These are phyloP conservation scores for Morone chrysops DNA, from an alignment of 2,113 vertebrate genomes.

Conservation along the genomic window DNA sequence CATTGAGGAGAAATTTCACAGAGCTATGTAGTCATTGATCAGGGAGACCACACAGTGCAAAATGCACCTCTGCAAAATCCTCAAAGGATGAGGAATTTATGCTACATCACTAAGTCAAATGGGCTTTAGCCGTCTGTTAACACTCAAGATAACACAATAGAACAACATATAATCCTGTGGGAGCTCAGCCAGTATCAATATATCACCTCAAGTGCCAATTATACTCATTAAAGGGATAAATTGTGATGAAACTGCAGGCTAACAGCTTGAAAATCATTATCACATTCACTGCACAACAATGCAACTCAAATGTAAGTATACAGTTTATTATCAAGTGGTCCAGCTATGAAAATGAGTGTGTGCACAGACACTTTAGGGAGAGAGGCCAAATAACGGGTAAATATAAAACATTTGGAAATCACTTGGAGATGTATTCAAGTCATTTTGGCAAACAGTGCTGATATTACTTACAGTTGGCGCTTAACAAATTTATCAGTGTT, in stretches of 20 bases:
- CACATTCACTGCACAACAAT: constrained; percentile 62
- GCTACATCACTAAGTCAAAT: constrained; percentile 61
- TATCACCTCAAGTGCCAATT: constrained; percentile 75
- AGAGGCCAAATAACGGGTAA: constrained; percentile 36
- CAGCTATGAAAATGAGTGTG: constrained; percentile 31
- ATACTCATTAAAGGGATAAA: constrained; percentile 71
- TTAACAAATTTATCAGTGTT: background rate
- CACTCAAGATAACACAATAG: constrained; percentile 67
- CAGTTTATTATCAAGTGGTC: constrained; percentile 41
- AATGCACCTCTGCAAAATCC: constrained; percentile 17
- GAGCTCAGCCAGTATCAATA: constrained; percentile 68
- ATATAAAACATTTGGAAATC: constrained; percentile 41
- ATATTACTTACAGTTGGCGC: background rate
- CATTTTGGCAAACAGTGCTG: constrained; percentile 5
- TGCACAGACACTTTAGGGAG: constrained; percentile 13
- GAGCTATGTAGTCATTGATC: constrained; percentile 37
- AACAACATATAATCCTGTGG: constrained; percentile 59
- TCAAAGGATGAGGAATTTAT: constrained; percentile 51
- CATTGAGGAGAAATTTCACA: constrained; percentile 21
- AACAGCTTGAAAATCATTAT: constrained; percentile 71
- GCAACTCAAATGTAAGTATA: constrained; percentile 53
- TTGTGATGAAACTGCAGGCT: constrained; percentile 67
- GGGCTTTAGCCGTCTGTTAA: constrained; percentile 60
- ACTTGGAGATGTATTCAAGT: background rate
- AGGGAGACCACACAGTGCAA: constrained; percentile 43